A percentile compares a stretch with the other conserved stretches of the same genome.
phyloP scores from a whole-genome alignment of 2,113 vertebrate genomes.

The Pseudois nayaur region DNA sequence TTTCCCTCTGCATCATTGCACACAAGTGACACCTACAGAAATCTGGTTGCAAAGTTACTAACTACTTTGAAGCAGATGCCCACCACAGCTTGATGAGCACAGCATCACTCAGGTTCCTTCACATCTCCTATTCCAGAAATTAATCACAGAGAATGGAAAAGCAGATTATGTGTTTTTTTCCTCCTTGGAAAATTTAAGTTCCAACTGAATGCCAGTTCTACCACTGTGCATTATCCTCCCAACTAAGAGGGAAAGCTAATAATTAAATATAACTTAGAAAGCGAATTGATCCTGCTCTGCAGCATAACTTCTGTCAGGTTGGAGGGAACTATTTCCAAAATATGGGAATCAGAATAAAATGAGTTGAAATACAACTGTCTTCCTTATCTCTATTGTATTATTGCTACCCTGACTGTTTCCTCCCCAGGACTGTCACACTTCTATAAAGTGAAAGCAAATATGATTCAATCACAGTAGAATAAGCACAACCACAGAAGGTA shows the following conservation, averaged over 20 bases:
- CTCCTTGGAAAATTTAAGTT: background rate
- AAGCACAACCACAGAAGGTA: background rate
- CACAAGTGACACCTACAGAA: background rate
- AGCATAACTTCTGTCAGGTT: background rate
- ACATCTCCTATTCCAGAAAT: background rate
- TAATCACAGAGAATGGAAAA: constrained; percentile 15
- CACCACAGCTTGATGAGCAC: background rate
- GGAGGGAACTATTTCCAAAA: background rate
- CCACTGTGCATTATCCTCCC: background rate
- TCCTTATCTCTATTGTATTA: background rate
- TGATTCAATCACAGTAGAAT: constrained; percentile 17
- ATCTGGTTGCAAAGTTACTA: background rate
- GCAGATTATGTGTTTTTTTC: background rate
- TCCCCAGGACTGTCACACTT: constrained; percentile 21
- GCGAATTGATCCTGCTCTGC: background rate
- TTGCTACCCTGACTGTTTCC: background rate
- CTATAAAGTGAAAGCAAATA: constrained; percentile 61
- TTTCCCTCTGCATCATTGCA: background rate
- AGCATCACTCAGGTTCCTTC: background rate
- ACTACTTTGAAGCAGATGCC: background rate
- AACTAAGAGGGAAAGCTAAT: background rate
- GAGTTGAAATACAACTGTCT: constrained; percentile 38
- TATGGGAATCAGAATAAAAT: constrained; percentile 21
- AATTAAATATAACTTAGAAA: background rate
- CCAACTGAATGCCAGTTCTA: background rate